These are phyloP conservation scores for Pituophis catenifer DNA, from an alignment of 2,113 vertebrate species.

Conservation along the genomic window DNA sequence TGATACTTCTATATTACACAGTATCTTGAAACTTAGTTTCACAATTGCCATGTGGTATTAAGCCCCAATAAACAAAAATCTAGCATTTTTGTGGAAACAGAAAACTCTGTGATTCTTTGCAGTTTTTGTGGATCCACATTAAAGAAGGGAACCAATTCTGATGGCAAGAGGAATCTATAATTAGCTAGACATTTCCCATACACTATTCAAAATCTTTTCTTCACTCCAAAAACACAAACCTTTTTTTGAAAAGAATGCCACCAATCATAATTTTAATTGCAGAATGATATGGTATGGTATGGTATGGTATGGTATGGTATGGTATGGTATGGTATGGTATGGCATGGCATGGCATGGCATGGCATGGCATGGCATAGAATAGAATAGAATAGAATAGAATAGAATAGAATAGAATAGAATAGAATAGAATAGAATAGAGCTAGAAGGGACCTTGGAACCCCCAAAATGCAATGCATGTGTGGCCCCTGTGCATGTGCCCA, in stretches of 20 bases:
- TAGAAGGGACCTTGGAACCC: too few relatives aligned
- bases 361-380: too few relatives aligned
- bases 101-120: background rate
- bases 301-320: too few relatives aligned
- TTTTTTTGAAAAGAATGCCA: background rate
- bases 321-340: too few relatives aligned
- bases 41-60: background rate
- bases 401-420: too few relatives aligned
- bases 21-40: background rate
- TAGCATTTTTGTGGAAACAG: background rate
- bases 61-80: background rate
- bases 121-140: background rate
- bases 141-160: background rate
- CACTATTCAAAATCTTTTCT: background rate
- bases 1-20: background rate
- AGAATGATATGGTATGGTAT: too few relatives aligned
- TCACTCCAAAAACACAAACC: background rate
- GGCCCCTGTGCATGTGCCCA: too few relatives aligned
- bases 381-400: too few relatives aligned
- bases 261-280: background rate
- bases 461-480: too few relatives aligned
- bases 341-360: too few relatives aligned
- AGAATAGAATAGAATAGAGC: too few relatives aligned
- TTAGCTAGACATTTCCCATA: background rate
- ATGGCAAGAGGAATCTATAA: background rate